Evolutionary conservation across 2,888 invertebrate genomes (phyloP).

Genomic region (Pemphredon lugubris): DNA sequence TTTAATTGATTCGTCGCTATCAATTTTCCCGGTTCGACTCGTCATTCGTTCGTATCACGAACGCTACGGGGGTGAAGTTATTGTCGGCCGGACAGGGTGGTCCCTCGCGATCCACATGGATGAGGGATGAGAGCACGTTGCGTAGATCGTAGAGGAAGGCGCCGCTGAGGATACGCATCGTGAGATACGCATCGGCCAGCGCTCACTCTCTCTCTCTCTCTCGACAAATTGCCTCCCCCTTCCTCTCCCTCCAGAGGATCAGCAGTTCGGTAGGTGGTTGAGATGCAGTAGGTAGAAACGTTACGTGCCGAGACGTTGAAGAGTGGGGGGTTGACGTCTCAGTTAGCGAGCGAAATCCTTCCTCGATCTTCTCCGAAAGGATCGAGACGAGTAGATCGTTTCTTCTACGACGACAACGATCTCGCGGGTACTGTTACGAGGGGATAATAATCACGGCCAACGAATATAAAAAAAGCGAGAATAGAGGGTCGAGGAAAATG

Average conservation of each 20-base stretch:
- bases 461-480: too few relatives aligned
- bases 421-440: too few relatives aligned
- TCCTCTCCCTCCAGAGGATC: slow-evolving; percentile 56
- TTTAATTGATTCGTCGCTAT: too few relatives aligned
- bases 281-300: slow-evolving; percentile 59
- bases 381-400: not conserved
- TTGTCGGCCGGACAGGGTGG: slow-evolving; percentile 13
- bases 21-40: too few relatives aligned
- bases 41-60: too few relatives aligned
- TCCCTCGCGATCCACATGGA: not conserved
- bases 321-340: slow-evolving; percentile 75
- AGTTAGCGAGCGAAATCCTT: slow-evolving; percentile 62
- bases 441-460: too few relatives aligned
- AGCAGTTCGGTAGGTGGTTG: slow-evolving; percentile 57
- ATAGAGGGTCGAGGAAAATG: too few relatives aligned
- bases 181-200: slow-evolving; percentile 75
- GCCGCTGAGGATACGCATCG: slow-evolving; percentile 53
- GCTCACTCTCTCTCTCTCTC: too few relatives aligned
- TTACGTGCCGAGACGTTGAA: slow-evolving; percentile 56
- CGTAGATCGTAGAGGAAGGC: slow-evolving; percentile 72
- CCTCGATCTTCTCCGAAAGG: not conserved
- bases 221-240: slow-evolving; percentile 76
- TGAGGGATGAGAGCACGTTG: slow-evolving; percentile 67
- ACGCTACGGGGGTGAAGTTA: too few relatives aligned
- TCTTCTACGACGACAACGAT: slow-evolving; percentile 1